Base-by-base conservation (phyloP, 2,888 invertebrate species). In the Agrenia bidenticulata region DNA sequence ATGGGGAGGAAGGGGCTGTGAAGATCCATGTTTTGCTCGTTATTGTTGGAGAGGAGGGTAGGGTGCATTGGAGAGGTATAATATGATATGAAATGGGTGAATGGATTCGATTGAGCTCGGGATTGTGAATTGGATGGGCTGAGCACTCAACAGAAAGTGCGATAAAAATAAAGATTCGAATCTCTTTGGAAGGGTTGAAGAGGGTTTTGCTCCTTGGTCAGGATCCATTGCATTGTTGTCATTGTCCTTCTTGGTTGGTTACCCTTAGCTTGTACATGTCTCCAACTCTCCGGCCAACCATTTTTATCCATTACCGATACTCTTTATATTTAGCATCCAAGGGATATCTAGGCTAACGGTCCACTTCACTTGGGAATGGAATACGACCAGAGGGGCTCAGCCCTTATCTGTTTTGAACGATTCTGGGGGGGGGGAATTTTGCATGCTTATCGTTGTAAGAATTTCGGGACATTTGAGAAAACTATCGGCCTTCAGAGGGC, bases 71-170 rank as follows among this genome's bases (percentile, higher is more conserved):
- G 45, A 19, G 19, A 45, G 45, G 15, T 45, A 45, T 7, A 11
- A 39, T 45, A 19, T 45, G 15, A 19, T 45, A 45, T 5, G 15
- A 15, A 45, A 45, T 45, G 19, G 45, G 15, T 5, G 23, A 51
- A 51, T 51, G 24, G 17, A 23, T 51, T 51, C 17, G 24, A 51
- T 51, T 51, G 45, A 49, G 17, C 13, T 27, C n/a, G n/a, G 55
- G 32, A 55, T 32, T 2, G n/a, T 58, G 58, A 58, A 58, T 49
- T 58, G 58, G 58, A 58, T 45, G 58, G 45, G 49, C 23, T 58
- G 58, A 45, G 58, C 58, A 58, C 58, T 58, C 58, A 58, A 58
- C 58, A 58, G 58, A 58, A 58, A 58, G 58, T 23, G 58, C 58
- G 58, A 58, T 58, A 58, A 58, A 58, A 58, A 58, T 58, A 41